phyloP scores from a whole-genome alignment of 1,140 invertebrate species.

The Cryptotermes secundus region DNA sequence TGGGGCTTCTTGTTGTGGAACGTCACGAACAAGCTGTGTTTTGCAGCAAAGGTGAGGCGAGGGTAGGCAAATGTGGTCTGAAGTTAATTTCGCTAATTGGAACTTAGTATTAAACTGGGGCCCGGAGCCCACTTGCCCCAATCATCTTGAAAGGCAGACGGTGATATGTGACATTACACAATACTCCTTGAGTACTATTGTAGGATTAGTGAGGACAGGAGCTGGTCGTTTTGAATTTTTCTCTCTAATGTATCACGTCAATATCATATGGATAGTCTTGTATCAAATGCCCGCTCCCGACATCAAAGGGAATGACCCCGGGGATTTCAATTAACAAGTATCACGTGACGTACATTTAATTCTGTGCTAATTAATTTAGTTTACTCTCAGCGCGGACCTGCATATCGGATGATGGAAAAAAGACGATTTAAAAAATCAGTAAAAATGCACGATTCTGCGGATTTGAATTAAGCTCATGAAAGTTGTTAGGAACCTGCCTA shows the following conservation, averaged over 20 bases:
- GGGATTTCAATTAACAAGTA: neutral
- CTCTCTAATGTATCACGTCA: neutral
- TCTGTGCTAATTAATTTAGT: neutral
- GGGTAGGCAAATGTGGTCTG: neutral
- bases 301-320: neutral
- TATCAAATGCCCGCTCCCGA: neutral
- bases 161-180: neutral
- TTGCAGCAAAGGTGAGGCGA: slow-evolving; percentile 10
- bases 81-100: slow-evolving; percentile 13
- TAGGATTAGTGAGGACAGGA: neutral
- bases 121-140: neutral
- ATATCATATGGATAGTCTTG: slow-evolving; percentile 14
- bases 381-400: neutral
- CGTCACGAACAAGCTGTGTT: neutral
- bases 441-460: no score
- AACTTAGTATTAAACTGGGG: neutral
- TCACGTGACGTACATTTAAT: neutral
- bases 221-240: neutral
- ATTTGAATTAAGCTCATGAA: no score
- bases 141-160: slow-evolving; percentile 10
- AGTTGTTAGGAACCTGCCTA: no score
- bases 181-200: neutral
- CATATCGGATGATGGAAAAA: no score
- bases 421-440: no score
- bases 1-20: neutral